Evolutionary conservation across 2,797 vertebrate species (phyloP).

Genomic region (Neosilurus hyrtlii): DNA sequence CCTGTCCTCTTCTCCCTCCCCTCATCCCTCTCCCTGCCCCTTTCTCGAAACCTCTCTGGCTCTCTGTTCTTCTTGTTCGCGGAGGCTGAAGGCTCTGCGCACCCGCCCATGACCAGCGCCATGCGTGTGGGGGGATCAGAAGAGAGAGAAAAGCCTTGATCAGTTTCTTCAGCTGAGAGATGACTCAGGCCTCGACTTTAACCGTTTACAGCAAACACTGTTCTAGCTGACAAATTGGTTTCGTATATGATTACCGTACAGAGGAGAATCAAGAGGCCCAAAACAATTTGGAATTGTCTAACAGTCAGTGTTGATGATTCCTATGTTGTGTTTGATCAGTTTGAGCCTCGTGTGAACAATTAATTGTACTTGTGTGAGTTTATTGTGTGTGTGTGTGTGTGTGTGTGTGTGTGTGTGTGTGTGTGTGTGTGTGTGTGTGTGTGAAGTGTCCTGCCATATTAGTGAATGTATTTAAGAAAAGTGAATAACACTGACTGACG

Average conservation of each 20-base stretch:
- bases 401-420: not conserved
- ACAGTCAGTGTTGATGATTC: constrained; percentile 6
- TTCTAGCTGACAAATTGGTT: constrained; percentile 38
- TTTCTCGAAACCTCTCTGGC: constrained; percentile 22
- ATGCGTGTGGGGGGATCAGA: constrained; percentile 60
- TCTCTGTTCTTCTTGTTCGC: constrained; percentile 40
- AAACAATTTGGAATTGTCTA: not conserved
- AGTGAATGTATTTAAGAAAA: too few relatives aligned
- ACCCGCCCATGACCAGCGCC: constrained; percentile 50
- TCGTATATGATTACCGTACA: not conserved
- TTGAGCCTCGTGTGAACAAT: constrained; percentile 2
- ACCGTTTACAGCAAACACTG: constrained; percentile 59
- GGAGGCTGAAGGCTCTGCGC: constrained; percentile 49
- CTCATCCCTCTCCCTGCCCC: constrained; percentile 17
- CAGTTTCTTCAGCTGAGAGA: constrained; percentile 68
- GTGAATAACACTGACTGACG: too few relatives aligned
- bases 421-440: not conserved
- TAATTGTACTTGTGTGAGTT: constrained; percentile 23
- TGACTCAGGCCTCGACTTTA: constrained; percentile 65
- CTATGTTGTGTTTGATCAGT: not conserved
- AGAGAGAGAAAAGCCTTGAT: constrained; percentile 59
- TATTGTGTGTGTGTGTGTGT: not conserved
- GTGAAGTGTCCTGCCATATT: too few relatives aligned
- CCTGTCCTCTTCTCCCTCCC: constrained; percentile 31
- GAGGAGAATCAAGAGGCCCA: not conserved